These are phyloP conservation scores for Coturnix japonica DNA, from an alignment of 2,113 vertebrate genomes.

Conservation along the genomic window DNA sequence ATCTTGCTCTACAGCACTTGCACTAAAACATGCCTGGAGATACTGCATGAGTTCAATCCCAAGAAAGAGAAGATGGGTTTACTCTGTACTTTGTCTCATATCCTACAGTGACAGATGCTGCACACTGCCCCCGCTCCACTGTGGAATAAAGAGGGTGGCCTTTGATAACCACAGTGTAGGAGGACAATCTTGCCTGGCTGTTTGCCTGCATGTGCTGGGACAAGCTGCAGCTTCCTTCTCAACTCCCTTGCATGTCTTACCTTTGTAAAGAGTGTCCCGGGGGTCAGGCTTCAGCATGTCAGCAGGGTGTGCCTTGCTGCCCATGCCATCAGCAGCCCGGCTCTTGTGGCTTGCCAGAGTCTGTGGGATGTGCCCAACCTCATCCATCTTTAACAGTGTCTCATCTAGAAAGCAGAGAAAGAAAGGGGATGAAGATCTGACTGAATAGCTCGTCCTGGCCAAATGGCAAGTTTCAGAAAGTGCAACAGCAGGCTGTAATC, in stretches of 20 bases:
- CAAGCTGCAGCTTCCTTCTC: background rate
- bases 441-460: background rate
- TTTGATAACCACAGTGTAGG: accelerated
- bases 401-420: conserved; percentile 81
- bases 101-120: background rate
- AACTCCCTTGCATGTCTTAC: conserved; percentile 67
- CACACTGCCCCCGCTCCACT: background rate
- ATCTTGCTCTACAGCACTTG: background rate
- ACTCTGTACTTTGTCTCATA: background rate
- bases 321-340: background rate
- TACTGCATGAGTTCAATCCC: background rate
- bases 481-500: background rate
- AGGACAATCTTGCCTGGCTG: background rate
- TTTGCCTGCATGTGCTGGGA: background rate
- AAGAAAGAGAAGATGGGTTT: background rate
- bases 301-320: conserved; percentile 51
- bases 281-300: conserved; percentile 90
- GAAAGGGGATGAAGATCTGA: background rate
- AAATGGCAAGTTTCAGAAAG: conserved; percentile 1
- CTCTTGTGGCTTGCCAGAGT: conserved; percentile 80
- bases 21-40: background rate
- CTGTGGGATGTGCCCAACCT: conserved; percentile 89
- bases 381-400: conserved; percentile 80
- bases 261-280: conserved; percentile 82
- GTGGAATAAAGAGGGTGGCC: background rate